These are phyloP conservation scores for Enteromius trimaculatus DNA, from an alignment of 2,797 vertebrate genomes.

Conservation along the genomic window DNA sequence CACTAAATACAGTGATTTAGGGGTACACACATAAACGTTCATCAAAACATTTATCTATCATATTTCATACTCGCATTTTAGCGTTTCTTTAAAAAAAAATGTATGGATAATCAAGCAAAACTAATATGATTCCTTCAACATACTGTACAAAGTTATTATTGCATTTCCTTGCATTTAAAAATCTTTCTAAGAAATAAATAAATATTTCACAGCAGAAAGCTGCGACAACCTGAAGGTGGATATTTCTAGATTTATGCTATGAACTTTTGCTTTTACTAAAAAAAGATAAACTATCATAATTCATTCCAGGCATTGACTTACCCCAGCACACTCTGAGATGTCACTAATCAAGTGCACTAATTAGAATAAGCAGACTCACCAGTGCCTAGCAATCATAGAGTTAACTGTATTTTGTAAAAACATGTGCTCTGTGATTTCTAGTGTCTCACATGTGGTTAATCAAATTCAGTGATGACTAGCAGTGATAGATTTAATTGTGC, in stretches of 20 bases:
- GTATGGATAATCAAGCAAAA: neutral
- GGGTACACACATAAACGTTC: neutral
- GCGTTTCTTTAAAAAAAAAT: neutral
- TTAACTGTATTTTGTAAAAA: conserved; percentile 72
- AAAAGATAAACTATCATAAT: neutral
- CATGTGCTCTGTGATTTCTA: conserved; percentile 18
- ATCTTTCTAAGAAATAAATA: neutral
- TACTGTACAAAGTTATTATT: neutral
- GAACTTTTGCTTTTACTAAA: neutral
- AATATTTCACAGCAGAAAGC: neutral
- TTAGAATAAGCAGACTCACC: conserved; percentile 75
- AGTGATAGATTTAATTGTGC: conserved; percentile 51
- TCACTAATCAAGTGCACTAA: conserved; percentile 60
- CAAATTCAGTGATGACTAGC: conserved; percentile 73
- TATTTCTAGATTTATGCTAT: neutral
- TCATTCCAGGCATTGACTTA: neutral
- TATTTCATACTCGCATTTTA: neutral
- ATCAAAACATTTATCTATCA: neutral
- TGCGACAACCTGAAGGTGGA: neutral
- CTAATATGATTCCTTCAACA: neutral
- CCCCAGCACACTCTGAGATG: neutral
- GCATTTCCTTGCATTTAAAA: neutral
- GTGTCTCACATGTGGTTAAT: conserved; percentile 62
- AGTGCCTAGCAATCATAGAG: conserved; percentile 73
- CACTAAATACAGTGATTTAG: neutral